Conservation (phyloP, 2,888 invertebrate genomes). For the Abscondita cerata region DNA sequence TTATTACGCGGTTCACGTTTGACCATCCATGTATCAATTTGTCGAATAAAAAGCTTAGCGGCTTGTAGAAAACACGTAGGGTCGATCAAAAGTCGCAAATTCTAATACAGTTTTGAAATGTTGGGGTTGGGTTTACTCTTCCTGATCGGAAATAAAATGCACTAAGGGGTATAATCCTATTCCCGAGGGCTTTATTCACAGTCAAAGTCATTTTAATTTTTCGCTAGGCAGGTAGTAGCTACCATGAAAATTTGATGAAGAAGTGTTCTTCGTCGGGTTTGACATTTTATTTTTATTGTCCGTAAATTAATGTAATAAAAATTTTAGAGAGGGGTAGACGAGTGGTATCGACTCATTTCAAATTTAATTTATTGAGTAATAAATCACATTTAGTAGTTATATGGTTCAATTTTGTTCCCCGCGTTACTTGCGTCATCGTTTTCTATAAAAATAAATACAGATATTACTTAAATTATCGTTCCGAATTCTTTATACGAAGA, state of each 20-base stretch:
- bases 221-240: conserved; percentile 29
- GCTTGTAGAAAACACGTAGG: conserved; percentile 31
- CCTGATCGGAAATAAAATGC: conserved; percentile 43
- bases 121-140: conserved; percentile 33
- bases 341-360: conserved; percentile 12
- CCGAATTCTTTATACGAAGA: neutral
- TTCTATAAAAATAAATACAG: neutral
- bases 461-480: neutral
- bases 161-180: conserved; percentile 42
- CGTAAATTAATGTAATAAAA: conserved; percentile 30
- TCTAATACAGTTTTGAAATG: conserved; percentile 35
- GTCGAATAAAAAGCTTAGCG: conserved; percentile 32
- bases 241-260: conserved; percentile 34
- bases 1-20: conserved; percentile 9
- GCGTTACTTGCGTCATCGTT: conserved; percentile 2
- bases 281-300: conserved; percentile 32
- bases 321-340: conserved; percentile 6
- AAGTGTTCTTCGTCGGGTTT: conserved; percentile 17
- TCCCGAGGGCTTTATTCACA: conserved; percentile 36
- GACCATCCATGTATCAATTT: conserved; percentile 32
- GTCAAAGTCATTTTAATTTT: conserved; percentile 38
- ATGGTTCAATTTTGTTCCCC: conserved; percentile 24
- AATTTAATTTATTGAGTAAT: conserved; percentile 35
- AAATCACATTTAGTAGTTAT: conserved; percentile 36
- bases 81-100: conserved; percentile 40